Percentiles rank a stretch among this genome's conserved stretches.
Evolutionary conservation across 2,888 invertebrate genomes (phyloP).

Genomic region (Chaitophorus viminalis): DNA sequence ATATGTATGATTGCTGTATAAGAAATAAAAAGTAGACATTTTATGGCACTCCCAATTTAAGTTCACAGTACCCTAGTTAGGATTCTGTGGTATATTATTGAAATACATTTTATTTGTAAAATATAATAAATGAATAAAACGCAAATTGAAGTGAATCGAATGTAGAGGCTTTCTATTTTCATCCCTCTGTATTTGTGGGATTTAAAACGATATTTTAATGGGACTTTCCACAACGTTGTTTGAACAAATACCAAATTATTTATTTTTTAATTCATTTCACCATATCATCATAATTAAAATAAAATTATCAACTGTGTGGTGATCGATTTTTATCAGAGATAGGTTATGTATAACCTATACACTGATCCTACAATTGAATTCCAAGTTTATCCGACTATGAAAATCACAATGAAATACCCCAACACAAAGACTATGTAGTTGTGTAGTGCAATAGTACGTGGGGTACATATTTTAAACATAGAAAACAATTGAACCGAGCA

Average conservation of each 20-base stretch:
- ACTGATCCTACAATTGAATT: neutral
- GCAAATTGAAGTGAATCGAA: constrained; percentile 1
- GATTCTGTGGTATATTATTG: too few species aligned
- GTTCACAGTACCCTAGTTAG: too few species aligned
- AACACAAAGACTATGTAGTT: neutral
- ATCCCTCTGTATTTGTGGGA: neutral
- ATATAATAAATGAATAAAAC: constrained; percentile 2
- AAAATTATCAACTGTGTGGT: neutral
- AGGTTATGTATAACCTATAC: neutral
- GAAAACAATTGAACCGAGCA: neutral
- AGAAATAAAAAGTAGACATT: too few species aligned
- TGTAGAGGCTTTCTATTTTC: neutral
- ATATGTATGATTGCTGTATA: too few species aligned
- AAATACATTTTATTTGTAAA: neutral
- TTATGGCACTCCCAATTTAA: too few species aligned
- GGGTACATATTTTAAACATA: neutral
- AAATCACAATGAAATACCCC: neutral
- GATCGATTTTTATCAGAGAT: neutral
- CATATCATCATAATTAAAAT: neutral
- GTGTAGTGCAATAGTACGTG: neutral
- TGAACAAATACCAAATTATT: neutral
- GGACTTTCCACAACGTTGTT: neutral
- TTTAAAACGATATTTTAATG: neutral
- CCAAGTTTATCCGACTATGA: neutral
- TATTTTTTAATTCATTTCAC: neutral